Evolutionary conservation across 1,140 invertebrate species (phyloP).

Genomic region (Apis cerana): DNA sequence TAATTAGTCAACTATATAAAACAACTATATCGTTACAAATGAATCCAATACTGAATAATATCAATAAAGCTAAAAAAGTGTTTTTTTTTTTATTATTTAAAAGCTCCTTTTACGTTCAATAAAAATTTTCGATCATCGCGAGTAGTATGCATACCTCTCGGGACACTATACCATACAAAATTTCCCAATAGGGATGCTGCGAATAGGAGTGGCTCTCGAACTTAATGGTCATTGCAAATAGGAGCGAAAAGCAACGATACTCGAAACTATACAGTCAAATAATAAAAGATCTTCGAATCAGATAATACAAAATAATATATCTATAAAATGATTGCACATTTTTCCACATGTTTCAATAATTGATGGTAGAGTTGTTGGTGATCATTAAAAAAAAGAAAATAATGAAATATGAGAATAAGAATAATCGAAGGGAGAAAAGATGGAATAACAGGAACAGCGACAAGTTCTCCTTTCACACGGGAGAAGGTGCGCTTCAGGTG

Average conservation of each 20-base stretch:
- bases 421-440: not conserved
- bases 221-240: conserved; percentile 3
- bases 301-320: no score
- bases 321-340: not conserved
- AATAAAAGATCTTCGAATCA: not conserved
- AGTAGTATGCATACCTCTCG: not conserved
- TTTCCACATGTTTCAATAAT: no score
- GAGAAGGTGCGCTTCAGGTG: conserved; percentile 57
- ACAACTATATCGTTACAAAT: not conserved
- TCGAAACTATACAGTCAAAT: not conserved
- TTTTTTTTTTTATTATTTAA: not conserved
- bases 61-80: not conserved
- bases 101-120: not conserved
- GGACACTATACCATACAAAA: not conserved
- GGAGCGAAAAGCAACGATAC: not conserved
- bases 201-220: not conserved
- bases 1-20: not conserved
- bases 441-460: conserved; percentile 11
- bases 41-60: not conserved
- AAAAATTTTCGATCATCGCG: not conserved
- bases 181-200: conserved; percentile 1
- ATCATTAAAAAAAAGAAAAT: not conserved
- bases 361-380: not conserved
- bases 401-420: not conserved
- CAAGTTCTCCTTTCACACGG: conserved; percentile 28